Conservation (phyloP, 2,797 vertebrate genomes). For the Tokudaia muenninki region DNA sequence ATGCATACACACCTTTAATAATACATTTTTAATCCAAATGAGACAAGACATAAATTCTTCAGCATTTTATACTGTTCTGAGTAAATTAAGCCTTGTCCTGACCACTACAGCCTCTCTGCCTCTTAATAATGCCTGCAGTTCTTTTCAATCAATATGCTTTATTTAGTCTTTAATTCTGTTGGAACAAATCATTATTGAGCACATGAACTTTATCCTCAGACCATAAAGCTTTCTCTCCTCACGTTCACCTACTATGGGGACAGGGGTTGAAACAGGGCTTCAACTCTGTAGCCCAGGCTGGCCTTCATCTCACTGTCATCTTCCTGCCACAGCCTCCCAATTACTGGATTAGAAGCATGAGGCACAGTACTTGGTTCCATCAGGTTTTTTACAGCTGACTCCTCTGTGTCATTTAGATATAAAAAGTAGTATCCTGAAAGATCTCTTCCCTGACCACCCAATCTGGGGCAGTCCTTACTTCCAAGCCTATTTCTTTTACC, state of each 20-base stretch:
- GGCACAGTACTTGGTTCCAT: not conserved
- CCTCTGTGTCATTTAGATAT: not conserved
- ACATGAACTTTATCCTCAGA: slow-evolving; percentile 12
- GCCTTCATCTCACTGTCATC: not conserved
- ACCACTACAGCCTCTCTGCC: not conserved
- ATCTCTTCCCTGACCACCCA: not conserved
- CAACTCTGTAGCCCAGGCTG: not conserved
- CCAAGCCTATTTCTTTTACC: not conserved
- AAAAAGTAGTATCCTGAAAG: slow-evolving; percentile 3
- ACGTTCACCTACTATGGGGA: not conserved
- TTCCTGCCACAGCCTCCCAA: not conserved
- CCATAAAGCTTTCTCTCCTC: not conserved
- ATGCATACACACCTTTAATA: not conserved
- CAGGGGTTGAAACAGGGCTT: not conserved
- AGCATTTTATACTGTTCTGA: not conserved
- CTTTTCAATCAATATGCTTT: not conserved
- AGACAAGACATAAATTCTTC: slow-evolving; percentile 39
- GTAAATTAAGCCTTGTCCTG: not conserved
- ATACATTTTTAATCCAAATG: not conserved
- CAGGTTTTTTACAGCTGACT: slow-evolving; percentile 11
- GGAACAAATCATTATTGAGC: not conserved
- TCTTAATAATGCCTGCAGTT: not conserved
- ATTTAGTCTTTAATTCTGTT: not conserved
- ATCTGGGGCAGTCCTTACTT: not conserved
- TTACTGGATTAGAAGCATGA: not conserved